phyloP scores from a whole-genome alignment of 1,140 invertebrate species.

The Aphidius gifuensis region DNA sequence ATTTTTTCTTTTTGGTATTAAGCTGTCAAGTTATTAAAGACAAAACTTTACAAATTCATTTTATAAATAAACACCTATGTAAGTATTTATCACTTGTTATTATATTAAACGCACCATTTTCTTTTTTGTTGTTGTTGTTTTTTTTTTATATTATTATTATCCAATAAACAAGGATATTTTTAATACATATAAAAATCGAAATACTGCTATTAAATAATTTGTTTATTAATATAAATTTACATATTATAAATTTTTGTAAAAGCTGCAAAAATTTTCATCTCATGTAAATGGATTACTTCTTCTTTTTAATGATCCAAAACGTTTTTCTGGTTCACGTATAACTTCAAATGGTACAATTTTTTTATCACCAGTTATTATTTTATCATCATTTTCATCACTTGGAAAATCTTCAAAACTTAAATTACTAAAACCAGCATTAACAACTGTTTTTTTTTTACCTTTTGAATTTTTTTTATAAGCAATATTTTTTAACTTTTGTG shows the following conservation, averaged over 20 bases:
- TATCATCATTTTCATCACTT: constrained; percentile 61
- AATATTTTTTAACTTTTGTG: constrained; percentile 34
- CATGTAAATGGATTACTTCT: constrained; percentile 68
- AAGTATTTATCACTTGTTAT: constrained; percentile 1
- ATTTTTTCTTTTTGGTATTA: constrained; percentile 42
- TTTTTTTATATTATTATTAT: not conserved
- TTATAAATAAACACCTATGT: not conserved
- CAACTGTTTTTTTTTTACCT: constrained; percentile 36
- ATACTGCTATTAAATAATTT: too few species aligned
- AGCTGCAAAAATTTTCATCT: constrained; percentile 28
- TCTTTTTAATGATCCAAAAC: constrained; percentile 63
- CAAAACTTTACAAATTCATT: not conserved
- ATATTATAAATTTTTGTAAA: constrained; percentile 17
- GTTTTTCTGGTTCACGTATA: constrained; percentile 62
- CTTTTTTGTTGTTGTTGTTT: not conserved
- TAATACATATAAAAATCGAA: too few species aligned
- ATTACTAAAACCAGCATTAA: constrained; percentile 66
- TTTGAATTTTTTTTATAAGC: constrained; percentile 41
- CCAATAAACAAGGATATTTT: too few species aligned
- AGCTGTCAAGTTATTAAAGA: constrained; percentile 41
- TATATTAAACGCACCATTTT: constrained; percentile 1
- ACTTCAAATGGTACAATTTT: constrained; percentile 65
- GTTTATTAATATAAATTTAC: constrained; percentile 5
- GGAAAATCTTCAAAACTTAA: constrained; percentile 79
- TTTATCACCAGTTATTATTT: constrained; percentile 33